Percentiles rank a stretch among this genome's conserved stretches.
phyloP scores from a whole-genome alignment of 2,113 vertebrate genomes.

The Sprattus sprattus region DNA sequence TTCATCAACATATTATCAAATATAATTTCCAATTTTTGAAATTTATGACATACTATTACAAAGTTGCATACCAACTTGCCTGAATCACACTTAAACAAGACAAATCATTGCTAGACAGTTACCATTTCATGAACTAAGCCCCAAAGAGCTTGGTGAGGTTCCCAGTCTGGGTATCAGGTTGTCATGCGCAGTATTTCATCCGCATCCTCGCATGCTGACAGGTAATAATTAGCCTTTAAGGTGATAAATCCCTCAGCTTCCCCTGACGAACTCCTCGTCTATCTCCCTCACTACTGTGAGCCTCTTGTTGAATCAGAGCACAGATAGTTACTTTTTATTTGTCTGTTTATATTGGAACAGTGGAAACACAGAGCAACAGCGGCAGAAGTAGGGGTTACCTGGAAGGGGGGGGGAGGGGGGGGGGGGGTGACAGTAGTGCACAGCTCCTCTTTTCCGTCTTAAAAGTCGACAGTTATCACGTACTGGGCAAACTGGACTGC shows the following conservation, averaged over 20 bases:
- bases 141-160: slow-evolving; percentile 55
- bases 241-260: slow-evolving; percentile 59
- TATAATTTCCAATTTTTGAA: background rate
- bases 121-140: slow-evolving; percentile 54
- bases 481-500: background rate
- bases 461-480: background rate
- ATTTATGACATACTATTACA: slow-evolving; percentile 35
- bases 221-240: slow-evolving; percentile 66
- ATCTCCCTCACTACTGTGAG: slow-evolving; percentile 35
- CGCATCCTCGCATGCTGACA: slow-evolving; percentile 50
- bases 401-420: background rate
- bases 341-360: slow-evolving; percentile 23
- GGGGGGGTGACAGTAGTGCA: background rate
- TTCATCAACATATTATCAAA: slow-evolving; percentile 5
- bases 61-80: slow-evolving; percentile 53
- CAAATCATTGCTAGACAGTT: slow-evolving; percentile 55
- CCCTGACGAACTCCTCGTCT: slow-evolving; percentile 35
- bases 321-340: slow-evolving; percentile 26
- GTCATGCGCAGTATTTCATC: slow-evolving; percentile 59
- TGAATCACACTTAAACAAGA: slow-evolving; percentile 31
- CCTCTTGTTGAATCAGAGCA: slow-evolving; percentile 47
- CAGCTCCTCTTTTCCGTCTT: background rate
- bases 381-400: background rate
- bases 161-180: slow-evolving; percentile 48
- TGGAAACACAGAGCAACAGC: background rate